Conservation (phyloP, 1,140 invertebrate species). For the Uloborus diversus region DNA sequence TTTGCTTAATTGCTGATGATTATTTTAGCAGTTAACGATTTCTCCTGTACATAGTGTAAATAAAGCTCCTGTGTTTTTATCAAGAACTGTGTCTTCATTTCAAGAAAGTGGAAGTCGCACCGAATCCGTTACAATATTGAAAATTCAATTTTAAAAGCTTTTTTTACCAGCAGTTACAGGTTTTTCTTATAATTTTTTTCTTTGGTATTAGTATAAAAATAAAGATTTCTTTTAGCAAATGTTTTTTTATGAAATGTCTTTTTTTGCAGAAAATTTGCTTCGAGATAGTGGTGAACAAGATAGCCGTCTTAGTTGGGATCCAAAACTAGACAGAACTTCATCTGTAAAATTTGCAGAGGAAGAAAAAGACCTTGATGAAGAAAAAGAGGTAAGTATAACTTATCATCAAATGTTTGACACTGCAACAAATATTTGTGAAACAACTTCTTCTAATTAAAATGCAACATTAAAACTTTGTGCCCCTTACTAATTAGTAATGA, state of each 20-base stretch:
- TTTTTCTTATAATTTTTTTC: not conserved
- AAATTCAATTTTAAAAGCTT: too few species aligned
- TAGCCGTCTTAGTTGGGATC: constrained; percentile 59
- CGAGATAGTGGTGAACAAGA: constrained; percentile 64
- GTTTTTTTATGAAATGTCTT: not conserved
- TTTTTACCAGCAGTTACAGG: constrained; percentile 16
- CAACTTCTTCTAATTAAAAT: too few species aligned
- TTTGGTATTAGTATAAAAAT: constrained; percentile 11
- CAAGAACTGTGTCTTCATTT: too few species aligned
- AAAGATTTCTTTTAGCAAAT: not conserved
- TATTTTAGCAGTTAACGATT: too few species aligned
- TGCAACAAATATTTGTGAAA: too few species aligned
- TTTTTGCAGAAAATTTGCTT: constrained; percentile 64
- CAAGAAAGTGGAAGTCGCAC: too few species aligned
- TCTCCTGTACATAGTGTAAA: too few species aligned
- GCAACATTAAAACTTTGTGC: too few species aligned
- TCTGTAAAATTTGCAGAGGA: constrained; percentile 87
- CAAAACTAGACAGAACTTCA: constrained; percentile 57
- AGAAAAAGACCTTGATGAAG: constrained; percentile 54
- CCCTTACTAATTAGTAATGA: too few species aligned
- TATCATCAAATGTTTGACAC: not conserved
- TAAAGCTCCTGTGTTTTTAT: too few species aligned
- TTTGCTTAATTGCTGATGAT: too few species aligned
- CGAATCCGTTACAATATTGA: too few species aligned
- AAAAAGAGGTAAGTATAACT: constrained; percentile 39